phyloP scores from a whole-genome alignment of 2,888 invertebrate species.

The Catocala fraxini region DNA sequence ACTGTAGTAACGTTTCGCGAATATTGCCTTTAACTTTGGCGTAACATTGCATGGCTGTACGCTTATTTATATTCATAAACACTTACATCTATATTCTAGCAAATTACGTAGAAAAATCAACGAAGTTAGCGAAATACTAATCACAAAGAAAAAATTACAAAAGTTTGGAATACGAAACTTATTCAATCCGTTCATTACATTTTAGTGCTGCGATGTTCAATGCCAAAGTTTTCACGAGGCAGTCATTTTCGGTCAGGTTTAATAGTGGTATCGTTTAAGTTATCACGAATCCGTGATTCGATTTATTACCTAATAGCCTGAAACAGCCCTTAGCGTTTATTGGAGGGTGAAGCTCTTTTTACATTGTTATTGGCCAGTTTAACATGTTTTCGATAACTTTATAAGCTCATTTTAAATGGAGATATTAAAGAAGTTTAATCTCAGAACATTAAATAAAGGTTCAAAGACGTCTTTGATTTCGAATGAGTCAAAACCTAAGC shows the following conservation, averaged over 20 bases:
- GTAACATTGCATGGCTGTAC: constrained; percentile 56
- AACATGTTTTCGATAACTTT: background rate
- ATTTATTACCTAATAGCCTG: constrained; percentile 67
- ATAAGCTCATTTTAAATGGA: no score
- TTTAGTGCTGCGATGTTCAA: constrained; percentile 38
- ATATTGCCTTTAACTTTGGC: constrained; percentile 51
- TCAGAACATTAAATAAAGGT: no score
- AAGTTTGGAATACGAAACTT: constrained; percentile 46
- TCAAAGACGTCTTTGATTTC: background rate
- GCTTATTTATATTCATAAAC: constrained; percentile 50
- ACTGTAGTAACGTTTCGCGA: constrained; percentile 65
- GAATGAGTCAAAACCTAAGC: background rate
- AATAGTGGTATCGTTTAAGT: constrained; percentile 49
- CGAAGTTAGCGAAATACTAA: constrained; percentile 30
- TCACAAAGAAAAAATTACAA: constrained; percentile 39
- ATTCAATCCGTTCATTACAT: constrained; percentile 45
- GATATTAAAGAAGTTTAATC: no score
- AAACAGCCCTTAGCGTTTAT: constrained; percentile 45
- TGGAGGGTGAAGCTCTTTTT: background rate
- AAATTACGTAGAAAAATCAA: constrained; percentile 31
- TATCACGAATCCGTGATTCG: constrained; percentile 61
- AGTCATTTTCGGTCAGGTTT: constrained; percentile 45
- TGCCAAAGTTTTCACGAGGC: constrained; percentile 47
- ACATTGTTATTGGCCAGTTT: background rate
- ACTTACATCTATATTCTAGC: constrained; percentile 38